Evolutionary conservation across 2,113 vertebrate species (phyloP), one percentile per base, ranked within the genome.

Genomic region (Cyrtonyx montezumae): DNA sequence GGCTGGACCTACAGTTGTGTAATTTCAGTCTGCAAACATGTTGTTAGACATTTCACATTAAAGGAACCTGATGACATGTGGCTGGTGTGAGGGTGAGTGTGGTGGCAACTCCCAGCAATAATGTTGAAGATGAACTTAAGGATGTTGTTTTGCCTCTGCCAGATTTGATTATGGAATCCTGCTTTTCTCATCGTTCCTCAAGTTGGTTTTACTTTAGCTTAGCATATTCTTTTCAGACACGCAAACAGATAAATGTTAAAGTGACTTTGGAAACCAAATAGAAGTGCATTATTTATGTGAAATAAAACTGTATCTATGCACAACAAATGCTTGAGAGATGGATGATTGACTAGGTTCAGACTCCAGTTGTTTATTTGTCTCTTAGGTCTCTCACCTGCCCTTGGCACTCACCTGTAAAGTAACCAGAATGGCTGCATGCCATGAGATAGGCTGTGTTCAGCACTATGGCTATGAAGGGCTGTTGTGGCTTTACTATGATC

Each of bases 401-500:
- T 74, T 34, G n/a, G 13, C 11, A 13, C 18, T 74, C 19, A 70
- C 28, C 16, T 34, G 22, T 48, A 56, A 79, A 22, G 5, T 59
- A 43, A 19, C 14, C 45, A 48, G 30, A 82, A 82, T 22, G 4
- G 25, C 8, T 67, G 25, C 25, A 78, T 74, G 16, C 21, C 7
- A 43, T 2, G 7, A 20, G 42, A 71, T 16, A 20, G n/a, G 6
- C 9, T 61, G 36, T 43, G 26, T 43, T 90, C 45, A 26, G 2
- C 6, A 13, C 17, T 18, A 16, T 0, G 0, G 13, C 61, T 58
- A 23, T 32, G n/a, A 62, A 46, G 22, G 45, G 28, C n/a, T 62
- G 56, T 20, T 62, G 26, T 18, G 5, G 14, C 36, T 83, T 88
- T 28, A 5, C 19, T 5, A 6, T 32, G 18, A 42, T 9, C 32